Percentiles rank a stretch among this genome's conserved stretches.
Evolutionary conservation across 2,797 vertebrate genomes (phyloP).

Genomic region (Sebastes steindachneri): DNA sequence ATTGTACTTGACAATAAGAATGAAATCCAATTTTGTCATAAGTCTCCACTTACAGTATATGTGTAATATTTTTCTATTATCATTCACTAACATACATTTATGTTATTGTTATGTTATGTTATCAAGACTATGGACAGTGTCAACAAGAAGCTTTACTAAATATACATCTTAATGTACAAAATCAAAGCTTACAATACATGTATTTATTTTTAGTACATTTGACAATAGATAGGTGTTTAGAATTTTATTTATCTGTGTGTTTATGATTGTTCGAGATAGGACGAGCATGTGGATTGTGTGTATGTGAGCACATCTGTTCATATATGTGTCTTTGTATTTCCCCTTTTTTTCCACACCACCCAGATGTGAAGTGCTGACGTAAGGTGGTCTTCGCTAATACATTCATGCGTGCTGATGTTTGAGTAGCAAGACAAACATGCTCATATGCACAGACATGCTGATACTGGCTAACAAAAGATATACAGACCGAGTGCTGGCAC

Average conservation of each 20-base stretch:
- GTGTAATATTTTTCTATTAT: background rate
- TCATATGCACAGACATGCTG: constrained; percentile 21
- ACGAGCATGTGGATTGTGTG: background rate
- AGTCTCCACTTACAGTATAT: background rate
- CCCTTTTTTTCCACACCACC: background rate
- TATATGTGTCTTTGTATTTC: background rate
- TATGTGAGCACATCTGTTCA: background rate
- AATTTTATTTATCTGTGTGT: background rate
- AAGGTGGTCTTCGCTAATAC: background rate
- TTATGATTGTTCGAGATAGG: background rate
- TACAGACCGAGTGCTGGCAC: constrained; percentile 47
- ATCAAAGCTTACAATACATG: background rate
- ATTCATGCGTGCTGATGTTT: constrained; percentile 12
- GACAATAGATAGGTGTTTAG: background rate
- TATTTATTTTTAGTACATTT: background rate
- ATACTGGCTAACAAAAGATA: constrained; percentile 35
- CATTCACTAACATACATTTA: background rate
- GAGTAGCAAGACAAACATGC: constrained; percentile 22
- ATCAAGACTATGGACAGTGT: background rate
- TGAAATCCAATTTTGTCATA: too few relatives aligned
- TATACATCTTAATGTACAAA: background rate
- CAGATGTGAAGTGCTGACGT: constrained; percentile 11
- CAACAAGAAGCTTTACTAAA: background rate
- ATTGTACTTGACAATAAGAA: background rate
- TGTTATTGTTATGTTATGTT: background rate